phyloP scores from a whole-genome alignment of 2,797 vertebrate genomes.

The Chrosomus eos region DNA sequence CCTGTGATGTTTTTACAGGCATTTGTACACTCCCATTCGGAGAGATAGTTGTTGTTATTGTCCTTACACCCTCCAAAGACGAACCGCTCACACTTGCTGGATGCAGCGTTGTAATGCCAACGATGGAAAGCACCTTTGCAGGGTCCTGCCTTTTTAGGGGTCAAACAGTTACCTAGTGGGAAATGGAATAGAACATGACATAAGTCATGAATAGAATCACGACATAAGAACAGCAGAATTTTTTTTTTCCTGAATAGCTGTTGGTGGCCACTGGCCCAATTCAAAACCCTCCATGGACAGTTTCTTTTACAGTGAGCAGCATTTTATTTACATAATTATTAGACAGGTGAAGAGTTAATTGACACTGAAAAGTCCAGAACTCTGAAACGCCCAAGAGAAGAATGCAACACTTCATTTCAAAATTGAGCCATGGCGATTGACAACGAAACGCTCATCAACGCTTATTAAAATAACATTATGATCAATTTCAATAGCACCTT shows the following conservation, averaged over 20 bases:
- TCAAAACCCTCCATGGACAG: not conserved
- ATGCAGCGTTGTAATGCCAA: conserved; percentile 81
- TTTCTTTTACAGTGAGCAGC: not conserved
- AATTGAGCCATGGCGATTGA: too few species aligned
- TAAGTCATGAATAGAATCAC: not conserved
- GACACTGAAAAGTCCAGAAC: too few species aligned
- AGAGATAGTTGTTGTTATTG: conserved; percentile 91
- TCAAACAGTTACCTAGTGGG: conserved; percentile 81
- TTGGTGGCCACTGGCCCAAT: not conserved
- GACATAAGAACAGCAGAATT: not conserved
- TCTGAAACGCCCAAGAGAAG: too few species aligned
- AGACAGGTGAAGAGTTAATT: too few species aligned
- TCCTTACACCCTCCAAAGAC: conserved; percentile 78
- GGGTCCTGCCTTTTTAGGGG: conserved; percentile 83
- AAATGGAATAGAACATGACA: not conserved
- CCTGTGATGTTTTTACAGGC: conserved; percentile 80
- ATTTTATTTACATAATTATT: not conserved
- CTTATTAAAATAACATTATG: too few species aligned
- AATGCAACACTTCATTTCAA: too few species aligned
- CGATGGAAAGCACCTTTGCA: conserved; percentile 88
- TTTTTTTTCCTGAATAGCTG: not conserved
- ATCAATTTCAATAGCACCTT: not conserved
- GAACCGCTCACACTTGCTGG: conserved; percentile 74
- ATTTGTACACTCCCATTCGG: conserved; percentile 76
- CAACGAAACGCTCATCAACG: too few species aligned